Evolutionary conservation across 2,888 invertebrate species (phyloP), one percentile per base, ranked within the genome.

Genomic region (Noctua janthina): DNA sequence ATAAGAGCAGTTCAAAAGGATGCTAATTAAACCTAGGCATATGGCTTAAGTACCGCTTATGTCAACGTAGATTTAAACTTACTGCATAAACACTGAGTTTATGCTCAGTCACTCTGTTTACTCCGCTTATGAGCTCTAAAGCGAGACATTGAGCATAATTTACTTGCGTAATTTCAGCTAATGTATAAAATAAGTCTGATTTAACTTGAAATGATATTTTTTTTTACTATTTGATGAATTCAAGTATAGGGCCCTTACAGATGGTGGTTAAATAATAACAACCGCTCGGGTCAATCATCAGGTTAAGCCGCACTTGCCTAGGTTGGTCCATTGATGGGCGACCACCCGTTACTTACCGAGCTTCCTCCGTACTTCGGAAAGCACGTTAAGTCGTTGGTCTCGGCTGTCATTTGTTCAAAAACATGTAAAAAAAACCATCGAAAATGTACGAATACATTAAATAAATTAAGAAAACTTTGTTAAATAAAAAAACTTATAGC

Each of bases 51-150:
- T 43, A 51, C 35, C 54, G 15, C 46, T 66, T 56, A 17, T 20
- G 35, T 13, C 23, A 66, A 59, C n/a, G 15, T 29, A 39, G 43
- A 43, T 54, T n/a, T 49, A 54, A 83, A 81, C 77, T 79, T 51
- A 73, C 67, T 43, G 56, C 69, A 29, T 84, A 64, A 70, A 69
- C 64, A 64, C 64, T 3, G 17, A 73, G 49, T 82, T 84, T 64
- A 56, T 20, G 54, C 23, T 20, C 13, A 74, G 20, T 17, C 46
- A 73, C 49, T 78, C n/a, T 35, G 49, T 73, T 59, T 51, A n/a
- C 43, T n/a, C 20, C 20, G 35, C 56, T 51, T 84, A 64, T 49
- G 43, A 79, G 49, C 20, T 51, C n/a, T 78, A 15, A 43, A 35
- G 35, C n/a, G 3, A 56, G 39, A 69, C 3, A 15, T 49, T 69